Base-by-base conservation (phyloP, 2,888 invertebrate species). In the Cloeon dipterum region DNA sequence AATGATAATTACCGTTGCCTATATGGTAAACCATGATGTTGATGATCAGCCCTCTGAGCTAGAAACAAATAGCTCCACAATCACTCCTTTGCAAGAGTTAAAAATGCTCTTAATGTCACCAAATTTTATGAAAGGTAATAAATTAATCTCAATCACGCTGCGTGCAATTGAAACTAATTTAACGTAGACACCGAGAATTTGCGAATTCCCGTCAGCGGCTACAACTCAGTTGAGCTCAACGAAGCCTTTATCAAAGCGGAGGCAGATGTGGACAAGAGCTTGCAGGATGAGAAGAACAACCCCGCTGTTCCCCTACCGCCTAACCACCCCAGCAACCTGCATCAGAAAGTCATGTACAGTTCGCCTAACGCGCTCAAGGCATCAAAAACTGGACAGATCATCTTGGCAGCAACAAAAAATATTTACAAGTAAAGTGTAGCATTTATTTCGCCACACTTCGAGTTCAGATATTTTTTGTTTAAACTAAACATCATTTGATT, bases 271-370 rank as follows among this genome's bases (percentile, higher is more conserved):
- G 52, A 56, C 1, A 56, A 62, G 34, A 61, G 69, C 3, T 59
- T 64, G 40, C 52, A 58, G 13, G 54, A 69, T 4, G 77, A 79
- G 43, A 56, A 55, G 1, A 44, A 56, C 1, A 59, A 68, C 40
- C 66, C 69, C 4, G 74, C 79, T 0, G 70, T 74, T 18, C 68
- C 63, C 5, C 42, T 42, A 16, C 37, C 39, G 14, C 20, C 34
- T 7, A 42, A 44, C 26, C 43, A 45, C 18, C 45, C 47, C 13
- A 45, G 47, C 13, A 47, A 43, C 43, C 64, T 70, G 26, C 81
- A 81, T 36, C 79, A 77, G 48, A 63, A 68, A 35, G 70, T 76
- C 0, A 63, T 76, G 1, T 69, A 69, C 35, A 74, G 76, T 0
- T 61, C 65, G 1, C 52, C 59, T 0, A 62, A 58, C 25, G 70